These are phyloP conservation scores for Brachyhypopomus gauderio DNA, from an alignment of 2,113 vertebrate genomes.

Conservation along the genomic window DNA sequence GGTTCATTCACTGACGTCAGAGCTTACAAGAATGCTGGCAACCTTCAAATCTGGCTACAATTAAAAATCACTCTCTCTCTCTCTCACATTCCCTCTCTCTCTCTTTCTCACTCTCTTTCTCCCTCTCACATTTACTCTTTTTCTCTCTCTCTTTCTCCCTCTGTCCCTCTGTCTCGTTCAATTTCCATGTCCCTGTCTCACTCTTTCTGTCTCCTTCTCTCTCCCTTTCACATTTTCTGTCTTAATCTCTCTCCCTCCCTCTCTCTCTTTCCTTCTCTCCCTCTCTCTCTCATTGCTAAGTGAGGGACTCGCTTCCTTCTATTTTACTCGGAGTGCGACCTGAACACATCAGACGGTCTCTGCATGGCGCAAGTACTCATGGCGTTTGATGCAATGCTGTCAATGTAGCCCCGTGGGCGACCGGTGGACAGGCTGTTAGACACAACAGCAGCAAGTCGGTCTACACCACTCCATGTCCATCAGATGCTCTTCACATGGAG, in stretches of 20 bases:
- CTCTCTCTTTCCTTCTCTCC: too few relatives aligned
- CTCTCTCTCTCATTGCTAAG: neutral
- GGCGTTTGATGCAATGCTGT: neutral
- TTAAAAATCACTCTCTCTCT: conserved; percentile 62
- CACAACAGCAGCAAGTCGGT: neutral
- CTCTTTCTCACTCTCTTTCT: neutral
- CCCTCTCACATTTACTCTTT: too few relatives aligned
- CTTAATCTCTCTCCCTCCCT: neutral
- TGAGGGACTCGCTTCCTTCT: neutral
- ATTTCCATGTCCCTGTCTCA: too few relatives aligned
- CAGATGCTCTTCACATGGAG: too few relatives aligned
- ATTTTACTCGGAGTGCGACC: conserved; percentile 1
- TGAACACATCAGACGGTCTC: conserved; percentile 31
- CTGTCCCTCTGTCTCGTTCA: too few relatives aligned
- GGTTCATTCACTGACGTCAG: conserved; percentile 64
- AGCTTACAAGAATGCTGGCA: conserved; percentile 67
- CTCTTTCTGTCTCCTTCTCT: too few relatives aligned
- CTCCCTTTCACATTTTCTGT: too few relatives aligned
- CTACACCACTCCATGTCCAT: too few relatives aligned
- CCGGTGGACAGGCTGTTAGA: conserved; percentile 14
- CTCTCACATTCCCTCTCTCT: neutral
- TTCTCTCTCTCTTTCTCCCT: too few relatives aligned
- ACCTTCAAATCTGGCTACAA: conserved; percentile 65
- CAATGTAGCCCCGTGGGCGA: conserved; percentile 2
- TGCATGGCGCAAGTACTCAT: neutral